Conservation (phyloP, 2,113 vertebrate genomes). For the Arothron firmamentum region DNA sequence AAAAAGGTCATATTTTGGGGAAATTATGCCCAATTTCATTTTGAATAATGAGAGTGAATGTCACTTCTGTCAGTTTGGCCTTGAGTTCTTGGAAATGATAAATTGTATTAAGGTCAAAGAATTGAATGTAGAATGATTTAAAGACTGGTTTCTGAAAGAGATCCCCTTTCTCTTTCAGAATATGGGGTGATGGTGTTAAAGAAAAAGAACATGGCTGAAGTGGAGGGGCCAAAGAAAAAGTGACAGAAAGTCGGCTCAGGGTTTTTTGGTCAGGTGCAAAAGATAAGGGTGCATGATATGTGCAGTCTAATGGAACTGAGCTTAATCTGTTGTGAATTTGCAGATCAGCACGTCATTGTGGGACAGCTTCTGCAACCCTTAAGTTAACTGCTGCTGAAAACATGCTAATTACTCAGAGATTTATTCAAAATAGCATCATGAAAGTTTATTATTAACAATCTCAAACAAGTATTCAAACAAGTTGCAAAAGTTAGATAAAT, state of each 20-base stretch:
- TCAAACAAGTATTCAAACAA: too few relatives aligned
- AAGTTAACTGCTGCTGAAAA: too few relatives aligned
- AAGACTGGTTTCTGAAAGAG: constrained; percentile 31
- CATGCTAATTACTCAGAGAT: too few relatives aligned
- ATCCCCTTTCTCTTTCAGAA: constrained; percentile 21
- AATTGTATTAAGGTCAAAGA: constrained; percentile 11
- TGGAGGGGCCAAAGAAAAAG: constrained; percentile 8
- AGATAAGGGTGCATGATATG: too few relatives aligned
- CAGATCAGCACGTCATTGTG: too few relatives aligned
- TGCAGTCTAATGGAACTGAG: too few relatives aligned
- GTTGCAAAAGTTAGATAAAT: too few relatives aligned
- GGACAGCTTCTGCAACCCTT: too few relatives aligned
- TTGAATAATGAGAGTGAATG: constrained; percentile 24
- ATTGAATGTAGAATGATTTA: constrained; percentile 20
- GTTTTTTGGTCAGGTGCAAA: too few relatives aligned
- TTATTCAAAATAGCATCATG: too few relatives aligned
- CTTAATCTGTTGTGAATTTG: too few relatives aligned
- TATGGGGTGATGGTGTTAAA: constrained; percentile 20
- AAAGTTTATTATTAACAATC: too few relatives aligned
- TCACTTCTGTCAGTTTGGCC: constrained; percentile 12
- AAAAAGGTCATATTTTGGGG: constrained; percentile 10
- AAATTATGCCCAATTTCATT: constrained; percentile 26
- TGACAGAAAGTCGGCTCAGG: constrained; percentile 12
- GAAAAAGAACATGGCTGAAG: constrained; percentile 20
- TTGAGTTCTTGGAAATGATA: constrained; percentile 19